Evolutionary conservation across 2,888 invertebrate species (phyloP).

Genomic region (Euplexia lucipara): DNA sequence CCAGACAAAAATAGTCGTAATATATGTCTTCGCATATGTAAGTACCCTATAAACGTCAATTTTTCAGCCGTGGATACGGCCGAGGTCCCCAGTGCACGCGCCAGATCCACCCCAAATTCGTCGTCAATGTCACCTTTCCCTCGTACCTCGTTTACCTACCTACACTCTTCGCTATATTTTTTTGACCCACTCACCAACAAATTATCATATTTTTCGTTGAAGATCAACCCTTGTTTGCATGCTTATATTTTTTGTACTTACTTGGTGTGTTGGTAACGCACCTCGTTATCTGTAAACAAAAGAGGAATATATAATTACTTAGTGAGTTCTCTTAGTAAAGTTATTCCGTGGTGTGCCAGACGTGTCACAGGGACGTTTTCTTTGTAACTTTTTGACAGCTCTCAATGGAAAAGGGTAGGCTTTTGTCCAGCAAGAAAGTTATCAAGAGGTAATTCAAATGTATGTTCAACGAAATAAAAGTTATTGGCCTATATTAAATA

Average conservation of each 20-base stretch:
- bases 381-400: conserved; percentile 17
- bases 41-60: conserved; percentile 18
- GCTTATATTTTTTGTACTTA: conserved; percentile 46
- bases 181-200: conserved; percentile 44
- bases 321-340: not conserved
- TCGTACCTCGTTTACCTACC: conserved; percentile 28
- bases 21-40: not conserved
- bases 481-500: no score
- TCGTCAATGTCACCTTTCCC: conserved; percentile 26
- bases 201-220: conserved; percentile 47
- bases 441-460: conserved; percentile 12
- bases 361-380: not conserved
- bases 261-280: conserved; percentile 42
- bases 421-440: conserved; percentile 19
- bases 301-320: not conserved
- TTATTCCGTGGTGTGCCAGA: not conserved
- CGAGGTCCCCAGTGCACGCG: conserved; percentile 1
- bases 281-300: conserved; percentile 44
- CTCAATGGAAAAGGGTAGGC: conserved; percentile 5
- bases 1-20: not conserved
- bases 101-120: conserved; percentile 12
- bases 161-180: conserved; percentile 30
- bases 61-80: conserved; percentile 8
- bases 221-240: conserved; percentile 15
- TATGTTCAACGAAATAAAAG: no score